Base-by-base conservation (phyloP, 2,888 invertebrate genomes). In the Netelia inedita region DNA sequence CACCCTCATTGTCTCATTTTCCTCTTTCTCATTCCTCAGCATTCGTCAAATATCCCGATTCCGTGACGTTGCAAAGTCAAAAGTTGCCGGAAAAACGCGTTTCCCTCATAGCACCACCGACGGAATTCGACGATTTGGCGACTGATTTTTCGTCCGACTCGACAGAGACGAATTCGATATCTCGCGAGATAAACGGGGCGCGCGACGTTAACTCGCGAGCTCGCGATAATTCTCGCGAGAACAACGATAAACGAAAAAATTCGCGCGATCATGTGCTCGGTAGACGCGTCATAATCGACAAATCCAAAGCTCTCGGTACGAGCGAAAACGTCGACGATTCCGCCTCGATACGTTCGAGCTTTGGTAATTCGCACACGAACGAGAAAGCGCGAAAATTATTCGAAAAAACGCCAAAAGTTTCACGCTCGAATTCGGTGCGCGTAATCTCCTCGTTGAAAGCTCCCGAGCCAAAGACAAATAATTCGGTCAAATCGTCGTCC, bases 61-160 rank as follows among this genome's bases (percentile, higher is more conserved):
- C 85, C 50, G 69, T 78, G 66, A 78, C 55, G 57, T 43, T 69
- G 74, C 76, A 87, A 14, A 79, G n/a, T 19, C 50, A 23, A 16
- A 82, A 81, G 21, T 53, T 59, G 61, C 63, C 63, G 8, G 86
- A 89, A 0, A 93, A 93, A 85, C 92, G 94, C 0, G 88, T 90
- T 5, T 94, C 94, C 3, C 91, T 94, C 2, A 94, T 94, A 82
- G 94, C 94, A 1, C 94, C 94, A 0, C 94, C 94, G 0, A 83
- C 88, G 9, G 92, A 92, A 86, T 94, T 94, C 85, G 93, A 94
- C 86, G 94, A 95, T 80, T 89, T 92, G 53, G 91, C 93, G 1
- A 92, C 92, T 0, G 92, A 91, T 59, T 89, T 92, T 57, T 92
- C 93, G 1, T 92, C 92, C 86, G 92, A 93, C 53, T 92, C 92